These are phyloP conservation scores for Busseola fusca DNA, from an alignment of 2,888 invertebrate species.

Conservation along the genomic window DNA sequence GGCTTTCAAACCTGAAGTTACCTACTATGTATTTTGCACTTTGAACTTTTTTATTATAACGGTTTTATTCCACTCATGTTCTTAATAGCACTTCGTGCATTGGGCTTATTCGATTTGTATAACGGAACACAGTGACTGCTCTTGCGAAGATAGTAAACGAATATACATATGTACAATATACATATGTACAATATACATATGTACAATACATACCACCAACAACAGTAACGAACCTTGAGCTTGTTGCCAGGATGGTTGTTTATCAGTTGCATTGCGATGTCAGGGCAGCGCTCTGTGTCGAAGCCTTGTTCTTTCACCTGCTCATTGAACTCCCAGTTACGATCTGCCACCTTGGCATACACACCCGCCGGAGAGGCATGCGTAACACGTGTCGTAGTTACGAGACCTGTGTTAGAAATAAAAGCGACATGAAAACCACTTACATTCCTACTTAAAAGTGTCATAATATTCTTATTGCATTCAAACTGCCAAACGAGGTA, in stretches of 20 bases:
- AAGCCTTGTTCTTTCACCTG: conserved; percentile 79
- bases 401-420: conserved; percentile 83
- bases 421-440: not conserved
- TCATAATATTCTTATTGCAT: not conserved
- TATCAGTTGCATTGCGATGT: conserved; percentile 92
- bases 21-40: not conserved
- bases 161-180: not conserved
- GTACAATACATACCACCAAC: not conserved
- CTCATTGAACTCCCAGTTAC: conserved; percentile 92
- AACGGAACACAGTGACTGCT: not conserved
- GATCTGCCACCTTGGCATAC: conserved; percentile 91
- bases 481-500: not conserved
- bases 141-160: not conserved
- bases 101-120: not conserved
- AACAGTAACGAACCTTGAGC: conserved; percentile 87
- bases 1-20: not conserved
- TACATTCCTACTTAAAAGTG: not conserved
- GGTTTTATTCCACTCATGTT: not conserved
- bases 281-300: conserved; percentile 88
- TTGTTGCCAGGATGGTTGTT: conserved; percentile 90
- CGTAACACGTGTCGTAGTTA: conserved; percentile 93
- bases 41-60: too few relatives aligned
- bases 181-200: too few relatives aligned
- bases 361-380: conserved; percentile 93
- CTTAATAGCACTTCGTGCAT: not conserved